Evolutionary conservation across 2,888 invertebrate species (phyloP).

Genomic region (Eupeodes luniger): DNA sequence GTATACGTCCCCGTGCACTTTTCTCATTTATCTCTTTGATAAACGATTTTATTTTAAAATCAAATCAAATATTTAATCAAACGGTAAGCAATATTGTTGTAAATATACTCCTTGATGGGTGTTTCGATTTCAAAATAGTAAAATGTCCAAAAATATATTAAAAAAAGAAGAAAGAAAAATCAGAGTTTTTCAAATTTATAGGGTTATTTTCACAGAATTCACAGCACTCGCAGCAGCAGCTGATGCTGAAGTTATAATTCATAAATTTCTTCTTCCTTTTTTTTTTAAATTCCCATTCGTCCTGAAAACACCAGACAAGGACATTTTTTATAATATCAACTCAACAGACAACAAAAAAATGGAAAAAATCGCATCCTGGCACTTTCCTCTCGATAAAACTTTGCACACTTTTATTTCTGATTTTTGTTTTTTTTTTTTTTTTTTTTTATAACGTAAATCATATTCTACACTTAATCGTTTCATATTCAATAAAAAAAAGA

Average conservation of each 20-base stretch:
- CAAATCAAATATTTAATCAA: constrained; percentile 66
- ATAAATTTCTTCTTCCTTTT: constrained; percentile 57
- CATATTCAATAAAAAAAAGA: constrained; percentile 50
- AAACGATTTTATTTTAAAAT: constrained; percentile 27
- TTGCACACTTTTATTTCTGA: constrained; percentile 30
- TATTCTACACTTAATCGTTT: constrained; percentile 61
- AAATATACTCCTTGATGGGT: neutral
- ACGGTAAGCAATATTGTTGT: constrained; percentile 51
- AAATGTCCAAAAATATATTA: too few species aligned
- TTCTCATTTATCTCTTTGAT: neutral
- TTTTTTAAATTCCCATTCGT: neutral
- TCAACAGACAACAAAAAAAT: constrained; percentile 2
- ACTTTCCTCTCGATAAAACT: constrained; percentile 73
- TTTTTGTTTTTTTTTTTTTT: constrained; percentile 43
- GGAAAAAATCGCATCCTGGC: constrained; percentile 42
- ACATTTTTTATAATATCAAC: neutral
- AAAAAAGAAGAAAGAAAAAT: constrained; percentile 39
- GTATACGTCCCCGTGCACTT: neutral
- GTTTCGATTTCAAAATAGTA: neutral
- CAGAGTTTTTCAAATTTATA: constrained; percentile 63
- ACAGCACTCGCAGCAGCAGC: constrained; percentile 39
- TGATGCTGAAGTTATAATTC: constrained; percentile 72
- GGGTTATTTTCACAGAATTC: constrained; percentile 52
- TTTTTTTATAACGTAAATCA: constrained; percentile 65
- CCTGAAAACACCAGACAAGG: constrained; percentile 1